These are phyloP conservation scores for Amiota communis DNA, from an alignment of 2,888 invertebrate species.

Conservation along the genomic window DNA sequence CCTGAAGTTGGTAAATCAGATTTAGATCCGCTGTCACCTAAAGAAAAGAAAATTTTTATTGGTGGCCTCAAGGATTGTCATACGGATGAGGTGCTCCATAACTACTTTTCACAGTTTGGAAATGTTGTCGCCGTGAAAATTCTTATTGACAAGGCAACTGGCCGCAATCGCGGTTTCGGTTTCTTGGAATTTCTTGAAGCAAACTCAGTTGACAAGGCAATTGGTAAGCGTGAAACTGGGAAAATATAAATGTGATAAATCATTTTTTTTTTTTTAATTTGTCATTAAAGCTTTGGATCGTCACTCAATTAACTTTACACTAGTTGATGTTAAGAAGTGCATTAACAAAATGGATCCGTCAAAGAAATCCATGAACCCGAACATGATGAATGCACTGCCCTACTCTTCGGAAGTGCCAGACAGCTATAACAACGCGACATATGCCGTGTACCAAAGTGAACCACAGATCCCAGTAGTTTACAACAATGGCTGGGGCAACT, in stretches of 20 bases:
- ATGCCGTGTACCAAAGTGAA: conserved; percentile 56
- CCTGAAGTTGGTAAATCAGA: conserved; percentile 60
- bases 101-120: conserved; percentile 68
- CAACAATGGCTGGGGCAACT: conserved; percentile 60
- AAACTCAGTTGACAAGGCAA: conserved; percentile 65
- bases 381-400: conserved; percentile 69
- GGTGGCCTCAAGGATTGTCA: conserved; percentile 70
- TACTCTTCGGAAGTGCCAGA: too few species aligned
- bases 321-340: conserved; percentile 69
- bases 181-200: conserved; percentile 68
- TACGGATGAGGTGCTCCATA: conserved; percentile 59
- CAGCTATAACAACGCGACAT: conserved; percentile 29
- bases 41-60: conserved; percentile 66
- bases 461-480: conserved; percentile 56
- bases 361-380: conserved; percentile 51
- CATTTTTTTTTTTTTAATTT: conserved; percentile 4
- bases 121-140: conserved; percentile 62
- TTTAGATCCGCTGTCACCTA: conserved; percentile 16
- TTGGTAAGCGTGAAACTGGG: conserved; percentile 54
- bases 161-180: conserved; percentile 70
- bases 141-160: conserved; percentile 66
- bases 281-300: conserved; percentile 57
- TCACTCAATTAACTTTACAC: conserved; percentile 61
- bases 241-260: neutral
- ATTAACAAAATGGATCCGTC: conserved; percentile 61